Base-by-base conservation (phyloP, 2,888 invertebrate genomes). In the Mellilla xanthometata region DNA sequence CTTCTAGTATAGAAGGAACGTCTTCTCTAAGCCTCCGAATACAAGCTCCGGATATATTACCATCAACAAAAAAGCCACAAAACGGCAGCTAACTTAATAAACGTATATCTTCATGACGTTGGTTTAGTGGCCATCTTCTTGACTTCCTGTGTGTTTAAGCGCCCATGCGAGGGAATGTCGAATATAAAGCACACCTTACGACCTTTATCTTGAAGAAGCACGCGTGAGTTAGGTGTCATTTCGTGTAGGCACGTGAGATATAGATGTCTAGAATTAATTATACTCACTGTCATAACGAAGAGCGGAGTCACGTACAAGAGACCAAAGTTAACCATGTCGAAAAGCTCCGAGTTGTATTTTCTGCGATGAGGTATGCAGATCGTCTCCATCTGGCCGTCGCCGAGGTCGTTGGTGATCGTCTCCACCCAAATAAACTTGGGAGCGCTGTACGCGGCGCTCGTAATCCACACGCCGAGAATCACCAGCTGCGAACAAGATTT, bases 381-480 rank as follows among this genome's bases (percentile, higher is more conserved):
- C 0, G 93, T 93, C 67, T 94, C 94, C 56, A 86, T 85, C 52
- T 83, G 84, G 1, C 92, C 93, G 33, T 91, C 89, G 12, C 86
- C 88, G 7, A 93, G 82, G 30, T 89, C 80, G 58, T 92, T 93
- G 10, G 92, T 92, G 36, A 95, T 93, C 0, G 95, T 95, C 69
- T 95, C 94, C 58, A 95, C 95, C 90, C 95, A 95, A 57, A 96
- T 92, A 71, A 97, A 94, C 69, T 95, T 94, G 0, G 96, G 97
- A 2, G 94, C 93, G 52, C 95, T 96, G 84, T 96, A 96, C 0
- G 94, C 87, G 0, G 95, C 95, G 54, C 96, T 95, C 10, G 94
- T 91, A 39, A 95, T 89, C 97, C 97, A 97, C 3, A 96, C 96
- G 1, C 93, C 91, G 11, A 93, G 82, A 58, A 96, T 95, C 38